Percentiles rank a stretch among this genome's conserved stretches.
Conservation (phyloP, 2,113 vertebrate genomes). For the Atlantisia rogersi region DNA sequence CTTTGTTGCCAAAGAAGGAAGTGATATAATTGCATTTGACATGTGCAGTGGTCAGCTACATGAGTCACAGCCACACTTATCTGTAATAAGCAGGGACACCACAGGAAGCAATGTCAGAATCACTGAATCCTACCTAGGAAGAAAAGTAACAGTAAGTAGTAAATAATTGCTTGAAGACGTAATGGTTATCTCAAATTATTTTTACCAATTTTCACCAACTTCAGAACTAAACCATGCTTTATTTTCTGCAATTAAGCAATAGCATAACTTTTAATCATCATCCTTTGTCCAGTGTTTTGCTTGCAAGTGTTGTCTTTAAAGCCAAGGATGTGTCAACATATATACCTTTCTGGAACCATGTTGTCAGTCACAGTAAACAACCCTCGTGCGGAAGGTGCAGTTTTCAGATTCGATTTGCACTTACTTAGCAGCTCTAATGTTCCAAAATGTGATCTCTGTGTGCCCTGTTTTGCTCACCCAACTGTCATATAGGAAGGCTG, state of each 20-base stretch:
- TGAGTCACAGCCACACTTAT: conserved; percentile 83
- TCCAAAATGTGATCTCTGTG: background rate
- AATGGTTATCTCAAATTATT: background rate
- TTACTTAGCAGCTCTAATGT: background rate
- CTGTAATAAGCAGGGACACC: conserved; percentile 79
- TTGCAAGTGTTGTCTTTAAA: background rate
- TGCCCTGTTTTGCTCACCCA: background rate
- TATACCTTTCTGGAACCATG: background rate
- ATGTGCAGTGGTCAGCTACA: conserved; percentile 86
- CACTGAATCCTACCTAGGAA: conserved; percentile 88
- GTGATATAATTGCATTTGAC: conserved; percentile 83
- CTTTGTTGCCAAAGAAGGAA: conserved; percentile 83
- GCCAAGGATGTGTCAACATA: background rate
- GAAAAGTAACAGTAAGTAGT: conserved; percentile 89
- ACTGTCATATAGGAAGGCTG: background rate
- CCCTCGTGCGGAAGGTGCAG: background rate
- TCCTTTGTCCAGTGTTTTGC: background rate
- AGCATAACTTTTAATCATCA: background rate
- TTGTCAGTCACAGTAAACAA: background rate
- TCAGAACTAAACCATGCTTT: background rate
- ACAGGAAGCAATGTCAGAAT: conserved; percentile 79
- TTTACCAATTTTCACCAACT: background rate
- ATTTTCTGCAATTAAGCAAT: background rate
- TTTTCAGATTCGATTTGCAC: background rate
- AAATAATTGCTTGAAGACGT: background rate